Evolutionary conservation across 2,113 vertebrate genomes (phyloP), one percentile per base, ranked within the genome.

Genomic region (Acrocephalus arundinaceus): DNA sequence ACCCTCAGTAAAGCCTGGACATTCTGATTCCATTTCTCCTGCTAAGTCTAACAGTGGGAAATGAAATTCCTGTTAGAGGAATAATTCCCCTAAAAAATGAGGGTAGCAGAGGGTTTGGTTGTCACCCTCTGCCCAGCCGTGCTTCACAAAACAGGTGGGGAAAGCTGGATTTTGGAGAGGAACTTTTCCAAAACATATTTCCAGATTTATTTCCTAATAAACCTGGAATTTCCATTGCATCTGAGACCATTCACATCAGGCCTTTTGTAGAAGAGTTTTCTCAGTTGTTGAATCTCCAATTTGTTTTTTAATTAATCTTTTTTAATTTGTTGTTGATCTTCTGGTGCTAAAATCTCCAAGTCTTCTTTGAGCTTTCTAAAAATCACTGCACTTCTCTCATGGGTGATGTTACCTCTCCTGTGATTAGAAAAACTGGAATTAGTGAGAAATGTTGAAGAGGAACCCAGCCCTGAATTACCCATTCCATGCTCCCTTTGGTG

Each of bases 211-310:
- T 79, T 91, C 24, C 20, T 45, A 23, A 27, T 15, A 39, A 65
- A 75, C 11, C 28, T 1, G 46, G 46, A 48, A 48, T 48, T 48
- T 48, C 11, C 46, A 0, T 5, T 37, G 24, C 2, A 1, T 27
- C 37, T 28, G 15, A 72, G 49, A 25, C 41, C 61, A 27, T 15
- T 41, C 65, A 31, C 35, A 41, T 62, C 41, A 80, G 35, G 46
- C 37, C 14, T 41, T 90, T 46, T 18, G 19, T 33, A 68, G 37
- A 72, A 63, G 2, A 59, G 2, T 15, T 84, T 80, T 52, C 52
- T 66, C 48, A 63, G 9, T 27, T 39, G 15, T 7, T 39, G 25
- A 43, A 25, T 41, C 33, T 55, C 30, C 25, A 25, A 8, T 23
- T 76, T 19, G 4, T 4, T 37, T 71, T 27, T 3, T 11, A 37